Evolutionary conservation across 2,888 invertebrate genomes (phyloP).

Genomic region (Ethmia dodecea): DNA sequence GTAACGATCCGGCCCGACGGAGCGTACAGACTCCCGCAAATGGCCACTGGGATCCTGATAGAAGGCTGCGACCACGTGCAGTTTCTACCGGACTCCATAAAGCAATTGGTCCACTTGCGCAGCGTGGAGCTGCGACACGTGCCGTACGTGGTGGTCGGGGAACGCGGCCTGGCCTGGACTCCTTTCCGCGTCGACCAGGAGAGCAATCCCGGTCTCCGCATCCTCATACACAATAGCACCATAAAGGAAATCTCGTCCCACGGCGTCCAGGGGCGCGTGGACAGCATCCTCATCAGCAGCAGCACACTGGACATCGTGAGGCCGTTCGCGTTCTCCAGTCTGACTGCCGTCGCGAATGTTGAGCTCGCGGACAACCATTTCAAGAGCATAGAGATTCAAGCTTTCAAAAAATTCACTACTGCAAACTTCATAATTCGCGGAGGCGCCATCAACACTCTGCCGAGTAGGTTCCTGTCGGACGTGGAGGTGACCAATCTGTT

Average conservation of each 20-base stretch:
- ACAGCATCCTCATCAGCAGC: slow-evolving; percentile 80
- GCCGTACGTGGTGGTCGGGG: slow-evolving; percentile 78
- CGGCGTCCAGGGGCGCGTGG: slow-evolving; percentile 84
- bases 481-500: slow-evolving; percentile 83
- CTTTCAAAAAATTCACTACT: slow-evolving; percentile 88
- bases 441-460: slow-evolving; percentile 77
- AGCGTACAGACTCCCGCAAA: slow-evolving; percentile 67
- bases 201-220: slow-evolving; percentile 79
- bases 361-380: slow-evolving; percentile 79
- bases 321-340: slow-evolving; percentile 86
- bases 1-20: slow-evolving; percentile 78
- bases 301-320: slow-evolving; percentile 79
- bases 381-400: slow-evolving; percentile 80
- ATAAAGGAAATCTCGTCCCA: slow-evolving; percentile 75
- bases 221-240: slow-evolving; percentile 67
- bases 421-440: slow-evolving; percentile 81
- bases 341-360: slow-evolving; percentile 80
- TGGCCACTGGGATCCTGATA: slow-evolving; percentile 79
- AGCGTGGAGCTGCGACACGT: slow-evolving; percentile 81
- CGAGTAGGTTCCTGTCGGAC: slow-evolving; percentile 85
- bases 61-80: slow-evolving; percentile 80
- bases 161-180: slow-evolving; percentile 79
- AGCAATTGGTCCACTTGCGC: slow-evolving; percentile 79
- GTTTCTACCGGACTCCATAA: slow-evolving; percentile 78
- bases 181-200: slow-evolving; percentile 78